Evolutionary conservation across 2,797 vertebrate species (phyloP), one percentile per base, ranked within the genome.

Genomic region (Trachops cirrhosus): DNA sequence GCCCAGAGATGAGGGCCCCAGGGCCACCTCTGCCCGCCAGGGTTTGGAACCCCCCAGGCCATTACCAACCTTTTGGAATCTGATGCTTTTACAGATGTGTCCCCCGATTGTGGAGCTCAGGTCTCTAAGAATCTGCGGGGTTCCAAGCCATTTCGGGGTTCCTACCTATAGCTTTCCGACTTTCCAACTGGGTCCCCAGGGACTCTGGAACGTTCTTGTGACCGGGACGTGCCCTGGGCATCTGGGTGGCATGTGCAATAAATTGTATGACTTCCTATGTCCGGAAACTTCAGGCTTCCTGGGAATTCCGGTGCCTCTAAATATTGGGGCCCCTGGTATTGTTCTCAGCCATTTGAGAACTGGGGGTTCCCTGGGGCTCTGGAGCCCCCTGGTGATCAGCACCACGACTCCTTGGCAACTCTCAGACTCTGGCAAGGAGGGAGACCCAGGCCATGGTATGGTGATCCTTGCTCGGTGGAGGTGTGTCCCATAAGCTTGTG

Each of bases 391-490:
- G 24, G 15, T 54, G 57, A 37, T 52, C 37, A 44, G 73, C 54
- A 50, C 50, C 48, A 10, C 2, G 22, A 26, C 10, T 44, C 67
- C 26, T 64, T 34, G 64, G 19, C 3, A 16, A 48, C 11, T 48
- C 37, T 24, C 46, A 59, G 83, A 21, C 41, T 79, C 34, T 59
- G 77, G 39, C 41, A 50, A 74, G 21, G 3, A 37, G 26, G 44
- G n/a, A 29, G 1, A 1, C 41, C 18, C n/a, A 2, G 34, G 32
- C 32, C 22, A 1, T 3, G 4, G 8, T 14, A 0, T 1, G 2
- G 26, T 5, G 37, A 14, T 6, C 44, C 24, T 67, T 9, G 8
- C 48, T 41, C 10, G 22, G 62, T 16, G 54, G 6, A 15, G n/a
- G 29, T 22, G 62, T 16, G 50, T 19, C 48, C 24, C 4, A 0